Base-by-base conservation (phyloP, 2,888 invertebrate species). In the Eustalomyia histrio region DNA sequence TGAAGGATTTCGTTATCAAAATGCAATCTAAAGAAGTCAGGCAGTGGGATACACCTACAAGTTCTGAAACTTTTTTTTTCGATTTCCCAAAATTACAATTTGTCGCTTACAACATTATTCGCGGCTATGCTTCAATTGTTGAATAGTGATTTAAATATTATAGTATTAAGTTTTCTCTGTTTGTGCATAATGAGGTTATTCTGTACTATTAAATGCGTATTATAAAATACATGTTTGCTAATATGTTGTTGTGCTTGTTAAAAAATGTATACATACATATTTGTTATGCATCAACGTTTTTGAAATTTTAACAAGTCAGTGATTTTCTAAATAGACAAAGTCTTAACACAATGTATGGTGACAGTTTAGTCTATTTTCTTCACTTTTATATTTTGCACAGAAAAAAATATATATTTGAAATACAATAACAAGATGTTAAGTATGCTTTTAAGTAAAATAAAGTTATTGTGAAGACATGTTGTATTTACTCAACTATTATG, bases 261-360 rank as follows among this genome's bases (percentile, higher is more conserved):
- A 6, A 29, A 33, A 65, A 29, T 55, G 10, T 39, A 24, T n/a
- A n/a, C n/a, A n/a, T n/a, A n/a, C n/a, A n/a, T 53, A 50, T 17
- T 50, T 47, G 39, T 73, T 35, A 29, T 35, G 35, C 16, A 35
- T 65, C 50, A 73, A 33, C 52, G 52, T 55, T 29, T 65, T 50
- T 21, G 14, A 65, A 64, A 65, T 75, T 55, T 60, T 68, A 61
- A 55, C 53, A 75, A 61, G 43, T 65, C 57, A 58, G 24, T 74
- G 55, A 64, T 64, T 72, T 60, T 57, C 18, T 6, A 53, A 61
- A 47, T 18, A 60, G 67, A 67, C 50, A 60, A 39, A 21, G 18
- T 35, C 24, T 75, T 55, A 53, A 29, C 53, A 61, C 8, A 52
- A 75, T 75, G 21, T 67, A 29, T 61, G 75, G 12, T 75, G 68